Conservation (phyloP, 2,888 invertebrate species). For the Eulithis testata region DNA sequence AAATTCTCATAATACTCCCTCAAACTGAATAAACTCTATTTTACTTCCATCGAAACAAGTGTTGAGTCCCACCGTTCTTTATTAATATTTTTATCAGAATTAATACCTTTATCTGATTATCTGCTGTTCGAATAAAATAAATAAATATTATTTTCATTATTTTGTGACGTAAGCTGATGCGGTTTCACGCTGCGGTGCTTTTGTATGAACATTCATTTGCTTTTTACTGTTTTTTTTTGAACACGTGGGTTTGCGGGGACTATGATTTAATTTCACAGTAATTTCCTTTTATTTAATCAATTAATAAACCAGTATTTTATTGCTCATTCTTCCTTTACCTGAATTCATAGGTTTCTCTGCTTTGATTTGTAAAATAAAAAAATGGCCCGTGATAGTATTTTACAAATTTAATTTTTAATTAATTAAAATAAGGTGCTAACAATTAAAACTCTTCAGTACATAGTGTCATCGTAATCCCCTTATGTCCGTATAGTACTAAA, state of each 20-base stretch:
- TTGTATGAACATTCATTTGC: conserved; percentile 57
- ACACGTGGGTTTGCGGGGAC: conserved; percentile 28
- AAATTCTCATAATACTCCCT: neutral
- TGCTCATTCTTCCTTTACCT: too few relatives aligned
- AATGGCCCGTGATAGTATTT: too few relatives aligned
- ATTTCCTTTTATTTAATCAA: too few relatives aligned
- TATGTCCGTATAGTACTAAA: too few relatives aligned
- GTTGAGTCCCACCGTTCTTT: conserved; percentile 69
- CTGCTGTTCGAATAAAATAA: conserved; percentile 59
- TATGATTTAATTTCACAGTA: neutral
- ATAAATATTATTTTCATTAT: conserved; percentile 66
- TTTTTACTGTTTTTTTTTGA: conserved; percentile 38
- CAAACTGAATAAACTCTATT: conserved; percentile 31
- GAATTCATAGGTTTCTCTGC: too few relatives aligned
- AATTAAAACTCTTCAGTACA: too few relatives aligned
- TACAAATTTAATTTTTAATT: too few relatives aligned
- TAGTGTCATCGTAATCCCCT: too few relatives aligned
- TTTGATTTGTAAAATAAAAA: too few relatives aligned
- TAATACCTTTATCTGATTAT: conserved; percentile 83
- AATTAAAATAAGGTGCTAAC: too few relatives aligned
- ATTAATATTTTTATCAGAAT: conserved; percentile 57
- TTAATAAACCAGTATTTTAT: too few relatives aligned
- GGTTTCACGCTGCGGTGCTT: conserved; percentile 64
- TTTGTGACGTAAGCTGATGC: conserved; percentile 71
- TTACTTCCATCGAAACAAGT: conserved; percentile 57